Base-by-base conservation (phyloP, 2,797 vertebrate genomes). In the Manis pentadactyla region DNA sequence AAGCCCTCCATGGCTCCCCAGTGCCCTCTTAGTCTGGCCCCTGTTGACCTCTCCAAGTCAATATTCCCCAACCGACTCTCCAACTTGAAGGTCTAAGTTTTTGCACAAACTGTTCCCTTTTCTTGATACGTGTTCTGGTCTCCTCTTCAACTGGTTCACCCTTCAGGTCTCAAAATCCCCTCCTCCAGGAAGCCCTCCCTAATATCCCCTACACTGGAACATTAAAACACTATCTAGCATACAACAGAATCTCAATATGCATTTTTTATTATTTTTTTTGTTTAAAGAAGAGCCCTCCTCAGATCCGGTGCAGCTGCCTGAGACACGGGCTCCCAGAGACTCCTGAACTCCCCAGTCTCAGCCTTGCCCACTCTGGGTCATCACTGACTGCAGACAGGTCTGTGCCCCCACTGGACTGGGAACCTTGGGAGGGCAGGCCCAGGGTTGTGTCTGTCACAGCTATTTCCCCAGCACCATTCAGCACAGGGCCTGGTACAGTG, bases 171-270 rank as follows among this genome's bases (percentile, higher is more conserved):
- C 97, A 42, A 69, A 71, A 66, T 25, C 57, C n/a, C 46, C 39
- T 93, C 59, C 39, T 93, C 59, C 53, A 75, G 25, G 77, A 94
- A 94, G 61, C 39, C 81, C 64, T 87, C 81, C 42, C 46, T 61
- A 29, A 71, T 12, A 51, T 42, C 57, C 51, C 69, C 63, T 37
- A 73, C 37, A n/a, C 59, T 73, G 42, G 46, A 31, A 46, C 46
- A 46, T 46, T 46, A 46, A 11, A 46, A 46, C 11, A 46, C 46
- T 46, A 46, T 11, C 46, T 46, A 46, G 46, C 46, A 46, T 46
- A 12, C 46, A 46, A 46, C 46, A 46, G 8, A 46, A 46, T 12
- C 46, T 46, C 46, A 46, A 46, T 46, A 46, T 46, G 46, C 46
- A 46, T 46, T 46, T 11, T 46, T 46, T 46, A 11, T 46, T 39